phyloP scores from a whole-genome alignment of 2,888 invertebrate genomes.

The Orchesellides sinensis region DNA sequence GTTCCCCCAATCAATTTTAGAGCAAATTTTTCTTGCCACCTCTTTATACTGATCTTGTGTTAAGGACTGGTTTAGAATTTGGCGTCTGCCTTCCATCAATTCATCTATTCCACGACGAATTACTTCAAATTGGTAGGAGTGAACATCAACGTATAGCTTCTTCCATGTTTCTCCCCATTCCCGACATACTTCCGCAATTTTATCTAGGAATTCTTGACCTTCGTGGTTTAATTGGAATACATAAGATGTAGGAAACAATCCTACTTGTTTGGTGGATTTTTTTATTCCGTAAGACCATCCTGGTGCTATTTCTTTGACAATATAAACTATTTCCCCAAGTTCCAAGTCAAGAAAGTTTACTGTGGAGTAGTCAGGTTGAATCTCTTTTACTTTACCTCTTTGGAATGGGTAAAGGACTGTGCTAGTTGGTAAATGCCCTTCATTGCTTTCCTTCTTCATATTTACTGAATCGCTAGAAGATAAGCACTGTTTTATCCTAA shows the following conservation, averaged over 20 bases:
- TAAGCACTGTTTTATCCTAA: neutral
- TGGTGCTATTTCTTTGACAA: constrained; percentile 85
- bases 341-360: constrained; percentile 82
- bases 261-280: constrained; percentile 41
- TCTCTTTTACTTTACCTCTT: constrained; percentile 8
- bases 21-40: constrained; percentile 89
- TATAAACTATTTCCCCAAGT: constrained; percentile 94
- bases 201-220: constrained; percentile 56
- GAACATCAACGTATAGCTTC: constrained; percentile 88
- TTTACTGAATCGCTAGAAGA: constrained; percentile 25
- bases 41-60: constrained; percentile 95
- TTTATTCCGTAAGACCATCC: constrained; percentile 62
- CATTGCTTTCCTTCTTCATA: constrained; percentile 1
- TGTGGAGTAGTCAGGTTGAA: neutral
- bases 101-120: constrained; percentile 94
- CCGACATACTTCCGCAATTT: constrained; percentile 92
- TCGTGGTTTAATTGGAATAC: constrained; percentile 57
- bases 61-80: constrained; percentile 90
- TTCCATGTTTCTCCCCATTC: constrained; percentile 98
- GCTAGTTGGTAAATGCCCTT: neutral
- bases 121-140: constrained; percentile 69
- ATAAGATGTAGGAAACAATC: constrained; percentile 57
- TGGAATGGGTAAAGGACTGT: constrained; percentile 57
- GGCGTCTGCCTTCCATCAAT: constrained; percentile 89
- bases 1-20: constrained; percentile 97